Base-by-base conservation (phyloP, 2,888 invertebrate species). In the Ophraella communa region DNA sequence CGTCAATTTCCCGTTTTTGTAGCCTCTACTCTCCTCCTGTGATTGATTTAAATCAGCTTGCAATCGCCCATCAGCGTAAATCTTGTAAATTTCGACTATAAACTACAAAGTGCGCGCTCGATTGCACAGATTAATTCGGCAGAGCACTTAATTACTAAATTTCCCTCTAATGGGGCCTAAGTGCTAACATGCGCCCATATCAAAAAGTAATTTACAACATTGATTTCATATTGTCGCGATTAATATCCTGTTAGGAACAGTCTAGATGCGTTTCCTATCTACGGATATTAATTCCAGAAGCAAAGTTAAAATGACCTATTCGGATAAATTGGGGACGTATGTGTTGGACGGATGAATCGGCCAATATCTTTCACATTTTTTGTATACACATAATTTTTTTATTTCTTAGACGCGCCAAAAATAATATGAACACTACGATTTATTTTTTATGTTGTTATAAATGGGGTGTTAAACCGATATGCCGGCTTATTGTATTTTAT, bases 141-240 rank as follows among this genome's bases (percentile, higher is more conserved):
- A 73, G 73, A 72, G 68, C 65, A 74, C 72, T 71, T 76, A 75
- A 77, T 77, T 77, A 76, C 74, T 76, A 73, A 77, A 77, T 77
- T 76, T 74, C 69, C 68, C 69, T 57, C 73, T 75, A 71, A 74
- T 74, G 74, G 71, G 74, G 72, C 69, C 69, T 71, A 70, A 72
- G 72, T 73, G 71, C 70, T 72, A 73, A 75, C 77, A 75, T 74
- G 74, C 72, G 74, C 73, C 61, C 72, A 68, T 74, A 77, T 78
- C 78, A 78, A 79, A 78, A 79, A 78, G 77, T 77, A 78, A 80
- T 80, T 78, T 78, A 71, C 76, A 60, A 60, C 60, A 52, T 52
- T 52, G 60, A 60, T 60, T 60, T 60, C 60, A 60, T 60, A 60
- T 60, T 60, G 60, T 60, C 44, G 21, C 52, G 52, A 44, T 52